Percentiles rank a stretch among this genome's conserved stretches.
These are phyloP conservation scores for Cuculus canorus DNA, from an alignment of 2,797 vertebrate species.

Conservation along the genomic window DNA sequence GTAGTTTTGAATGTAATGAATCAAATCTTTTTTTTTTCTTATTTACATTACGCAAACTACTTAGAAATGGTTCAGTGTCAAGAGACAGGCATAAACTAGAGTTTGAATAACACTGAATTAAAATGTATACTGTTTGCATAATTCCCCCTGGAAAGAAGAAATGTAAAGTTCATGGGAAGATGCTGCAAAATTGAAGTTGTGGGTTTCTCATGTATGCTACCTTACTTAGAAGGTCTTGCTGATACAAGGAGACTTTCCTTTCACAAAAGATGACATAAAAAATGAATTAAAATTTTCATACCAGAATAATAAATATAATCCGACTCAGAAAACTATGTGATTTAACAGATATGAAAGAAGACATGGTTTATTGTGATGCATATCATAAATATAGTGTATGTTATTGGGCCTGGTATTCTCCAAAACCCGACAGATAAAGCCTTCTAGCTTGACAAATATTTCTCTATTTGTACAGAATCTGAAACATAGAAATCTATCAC, in stretches of 20 bases:
- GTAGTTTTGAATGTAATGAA: background rate
- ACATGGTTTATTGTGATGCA: background rate
- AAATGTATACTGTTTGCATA: background rate
- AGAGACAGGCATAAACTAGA: background rate
- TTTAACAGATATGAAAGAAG: background rate
- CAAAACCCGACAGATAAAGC: background rate
- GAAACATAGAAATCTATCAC: background rate
- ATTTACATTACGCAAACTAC: background rate
- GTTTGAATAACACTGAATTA: background rate
- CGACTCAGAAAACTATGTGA: background rate
- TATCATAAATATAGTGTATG: background rate
- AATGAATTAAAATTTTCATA: background rate
- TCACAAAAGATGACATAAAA: background rate
- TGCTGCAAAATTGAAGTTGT: background rate
- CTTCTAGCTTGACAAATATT: background rate
- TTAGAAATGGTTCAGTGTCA: background rate
- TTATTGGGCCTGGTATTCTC: background rate
- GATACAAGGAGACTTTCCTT: background rate
- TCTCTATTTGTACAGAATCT: background rate
- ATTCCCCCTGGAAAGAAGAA: background rate
- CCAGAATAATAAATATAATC: background rate
- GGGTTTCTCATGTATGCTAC: background rate
- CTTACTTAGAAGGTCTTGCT: background rate
- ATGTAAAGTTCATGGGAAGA: background rate
- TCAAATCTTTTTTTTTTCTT: background rate